Base-by-base conservation (phyloP, 2,888 invertebrate species). In the Tuta absoluta region DNA sequence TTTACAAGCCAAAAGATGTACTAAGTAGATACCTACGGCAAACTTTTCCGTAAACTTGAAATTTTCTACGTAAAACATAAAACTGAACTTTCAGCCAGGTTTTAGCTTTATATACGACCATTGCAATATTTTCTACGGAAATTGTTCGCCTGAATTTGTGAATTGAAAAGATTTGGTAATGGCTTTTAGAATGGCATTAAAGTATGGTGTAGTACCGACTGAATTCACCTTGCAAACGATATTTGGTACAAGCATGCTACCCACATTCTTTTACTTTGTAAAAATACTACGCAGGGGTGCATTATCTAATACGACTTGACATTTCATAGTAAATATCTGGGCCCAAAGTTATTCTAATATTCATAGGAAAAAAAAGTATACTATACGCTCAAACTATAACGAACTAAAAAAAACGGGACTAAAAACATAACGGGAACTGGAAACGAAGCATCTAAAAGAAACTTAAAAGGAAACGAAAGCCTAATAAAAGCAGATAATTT, bases 171-270 rank as follows among this genome's bases (percentile, higher is more conserved):
- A 8, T 49, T 49, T 21, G 11, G 19, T 21, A 11, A 21, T 3
- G 21, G 11, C 21, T 24, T 23, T 23, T 14, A 53, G 7, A 24
- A 53, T 53, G 23, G 51, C 51, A 24, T 24, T 1, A 53, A 53
- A 53, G 12, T 53, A 53, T 53, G 51, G 51, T 24, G 12, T 53
- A 53, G 23, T 23, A 24, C 23, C 14, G 14, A 2, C 24, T 23
- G 23, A 53, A 53, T 53, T 53, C 24, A 24, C 51, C 23, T 53
- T 53, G 23, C 51, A 53, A 53, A 53, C 51, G 14, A 53, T 53
- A 53, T 53, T 53, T 23, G 14, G 5, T 23, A 23, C 51, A 23
- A 53, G 11, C 51, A 53, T 23, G 51, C 51, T 19, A 48, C 14
- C 48, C 19, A 53, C 51, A 53, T 53, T 53, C 51, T 14, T 53